Percentiles rank a stretch among this genome's conserved stretches.
Conservation (phyloP, 2,113 vertebrate species). For the Alectura lathami region DNA sequence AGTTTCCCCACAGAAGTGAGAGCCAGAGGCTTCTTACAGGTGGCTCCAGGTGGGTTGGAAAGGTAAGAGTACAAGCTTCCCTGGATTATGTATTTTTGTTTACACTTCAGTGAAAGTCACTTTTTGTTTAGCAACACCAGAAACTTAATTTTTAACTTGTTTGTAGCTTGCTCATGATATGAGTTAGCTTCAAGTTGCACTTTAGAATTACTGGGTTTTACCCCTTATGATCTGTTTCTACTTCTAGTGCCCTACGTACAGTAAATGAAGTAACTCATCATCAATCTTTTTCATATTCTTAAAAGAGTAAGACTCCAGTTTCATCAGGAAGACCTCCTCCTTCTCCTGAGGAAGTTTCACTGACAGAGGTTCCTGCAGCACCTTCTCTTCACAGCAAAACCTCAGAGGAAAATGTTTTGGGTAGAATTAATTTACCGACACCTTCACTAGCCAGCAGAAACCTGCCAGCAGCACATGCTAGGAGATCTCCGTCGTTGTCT, state of each 20-base stretch:
- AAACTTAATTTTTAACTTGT: not conserved
- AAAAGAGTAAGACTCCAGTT: not conserved
- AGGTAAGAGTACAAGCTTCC: not conserved
- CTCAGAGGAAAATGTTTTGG: not conserved
- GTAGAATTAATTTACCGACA: not conserved
- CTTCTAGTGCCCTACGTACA: not conserved
- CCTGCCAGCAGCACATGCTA: accelerated
- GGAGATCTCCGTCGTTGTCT: accelerated
- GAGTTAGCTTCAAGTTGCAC: not conserved
- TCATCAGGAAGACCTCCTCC: not conserved
- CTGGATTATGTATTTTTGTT: not conserved
- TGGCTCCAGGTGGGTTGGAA: not conserved
- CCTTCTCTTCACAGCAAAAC: not conserved
- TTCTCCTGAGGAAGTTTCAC: conserved; percentile 5
- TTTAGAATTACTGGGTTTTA: not conserved
- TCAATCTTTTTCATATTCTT: not conserved
- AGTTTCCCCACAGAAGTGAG: conserved; percentile 32
- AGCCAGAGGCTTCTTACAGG: not conserved
- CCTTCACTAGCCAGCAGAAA: not conserved
- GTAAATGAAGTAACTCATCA: not conserved
- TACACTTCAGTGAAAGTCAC: not conserved
- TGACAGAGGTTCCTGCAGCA: not conserved
- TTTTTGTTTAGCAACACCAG: not conserved
- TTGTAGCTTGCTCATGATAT: not conserved
- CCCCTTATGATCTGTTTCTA: not conserved